phyloP scores from a whole-genome alignment of 2,888 invertebrate species.

The Drosophila silvestris region DNA sequence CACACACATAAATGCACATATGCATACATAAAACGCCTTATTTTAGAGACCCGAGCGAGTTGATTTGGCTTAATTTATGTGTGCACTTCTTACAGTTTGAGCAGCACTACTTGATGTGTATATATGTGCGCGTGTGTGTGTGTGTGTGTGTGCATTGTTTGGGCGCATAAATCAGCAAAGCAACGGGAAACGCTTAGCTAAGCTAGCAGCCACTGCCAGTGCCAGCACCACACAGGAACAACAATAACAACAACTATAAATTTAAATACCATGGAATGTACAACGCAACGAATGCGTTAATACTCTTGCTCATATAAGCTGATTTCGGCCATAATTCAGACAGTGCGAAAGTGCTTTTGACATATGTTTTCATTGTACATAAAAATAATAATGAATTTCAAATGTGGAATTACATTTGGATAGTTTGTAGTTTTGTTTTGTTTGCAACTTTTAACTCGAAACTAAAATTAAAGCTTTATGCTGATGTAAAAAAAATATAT shows the following conservation, averaged over 20 bases:
- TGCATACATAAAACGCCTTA: neutral
- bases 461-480: neutral
- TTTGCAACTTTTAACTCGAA: neutral
- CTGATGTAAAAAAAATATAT: neutral
- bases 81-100: slow-evolving; percentile 67
- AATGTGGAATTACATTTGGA: neutral
- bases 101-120: slow-evolving; percentile 47
- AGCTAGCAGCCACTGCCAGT: slow-evolving; percentile 54
- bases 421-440: neutral
- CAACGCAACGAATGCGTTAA: slow-evolving; percentile 19
- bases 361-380: neutral
- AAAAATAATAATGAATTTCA: neutral
- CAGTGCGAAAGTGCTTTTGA: neutral
- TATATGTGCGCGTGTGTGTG: neutral
- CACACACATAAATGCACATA: neutral
- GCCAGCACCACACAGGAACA: slow-evolving; percentile 25
- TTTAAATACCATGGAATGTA: slow-evolving; percentile 15
- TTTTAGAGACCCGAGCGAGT: slow-evolving; percentile 9
- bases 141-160: slow-evolving; percentile 29
- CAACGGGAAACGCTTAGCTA: slow-evolving; percentile 76
- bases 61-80: slow-evolving; percentile 73
- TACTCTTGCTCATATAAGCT: slow-evolving; percentile 21
- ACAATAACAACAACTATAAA: slow-evolving; percentile 51
- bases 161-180: slow-evolving; percentile 66
- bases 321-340: neutral